These are phyloP conservation scores for Cerceris ruficornis DNA, from an alignment of 2,888 invertebrate species.

Conservation along the genomic window DNA sequence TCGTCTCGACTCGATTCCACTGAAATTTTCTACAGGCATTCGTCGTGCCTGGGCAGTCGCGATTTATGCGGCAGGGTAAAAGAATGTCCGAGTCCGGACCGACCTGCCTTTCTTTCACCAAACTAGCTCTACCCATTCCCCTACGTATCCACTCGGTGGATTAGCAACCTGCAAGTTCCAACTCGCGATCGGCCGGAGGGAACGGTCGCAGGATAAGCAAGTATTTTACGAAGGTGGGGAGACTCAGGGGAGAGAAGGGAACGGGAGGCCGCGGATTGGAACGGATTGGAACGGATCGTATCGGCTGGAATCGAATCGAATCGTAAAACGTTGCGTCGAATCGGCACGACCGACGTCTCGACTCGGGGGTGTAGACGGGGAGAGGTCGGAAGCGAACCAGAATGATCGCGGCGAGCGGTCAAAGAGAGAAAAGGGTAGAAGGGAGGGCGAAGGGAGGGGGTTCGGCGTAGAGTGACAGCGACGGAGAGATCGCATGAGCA, in stretches of 20 bases:
- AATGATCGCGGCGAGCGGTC: slow-evolving; percentile 39
- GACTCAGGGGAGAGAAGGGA: not conserved
- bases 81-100: slow-evolving; percentile 14
- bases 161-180: not conserved
- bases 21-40: not conserved
- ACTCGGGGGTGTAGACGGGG: slow-evolving; percentile 31
- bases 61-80: slow-evolving; percentile 27
- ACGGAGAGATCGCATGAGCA: not conserved
- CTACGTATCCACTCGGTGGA: not conserved
- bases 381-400: slow-evolving; percentile 51
- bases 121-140: slow-evolving; percentile 14
- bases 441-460: too few species aligned
- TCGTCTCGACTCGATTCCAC: not conserved
- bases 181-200: too few species aligned
- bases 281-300: slow-evolving; percentile 41
- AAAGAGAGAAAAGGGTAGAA: slow-evolving; percentile 44
- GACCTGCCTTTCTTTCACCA: slow-evolving; percentile 28
- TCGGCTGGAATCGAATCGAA: slow-evolving; percentile 43
- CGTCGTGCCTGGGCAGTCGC: slow-evolving; percentile 11
- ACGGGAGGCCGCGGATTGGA: slow-evolving; percentile 15
- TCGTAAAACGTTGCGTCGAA: slow-evolving; percentile 14
- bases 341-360: slow-evolving; percentile 15
- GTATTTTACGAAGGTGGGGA: not conserved
- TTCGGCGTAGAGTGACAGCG: too few species aligned
- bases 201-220: not conserved